Percentiles rank a stretch among this genome's conserved stretches.
phyloP scores from a whole-genome alignment of 2,888 invertebrate genomes.

The Euphydryas editha region DNA sequence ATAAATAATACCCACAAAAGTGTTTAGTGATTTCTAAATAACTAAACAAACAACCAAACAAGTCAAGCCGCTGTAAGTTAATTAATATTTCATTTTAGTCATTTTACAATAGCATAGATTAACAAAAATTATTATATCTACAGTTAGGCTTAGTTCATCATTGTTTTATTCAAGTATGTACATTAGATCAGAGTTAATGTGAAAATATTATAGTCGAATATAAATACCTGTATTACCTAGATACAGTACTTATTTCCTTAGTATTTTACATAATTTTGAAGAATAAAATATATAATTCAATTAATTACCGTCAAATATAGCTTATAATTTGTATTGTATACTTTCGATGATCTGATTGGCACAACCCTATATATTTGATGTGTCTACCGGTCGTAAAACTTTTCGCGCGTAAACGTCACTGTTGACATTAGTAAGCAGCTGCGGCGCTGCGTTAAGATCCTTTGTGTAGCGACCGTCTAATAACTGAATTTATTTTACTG shows the following conservation, averaged over 20 bases:
- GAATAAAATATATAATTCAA: not conserved
- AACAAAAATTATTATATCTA: no score
- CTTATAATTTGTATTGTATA: conserved; percentile 12
- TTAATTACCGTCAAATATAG: not conserved
- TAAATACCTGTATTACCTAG: not conserved
- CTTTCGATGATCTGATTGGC: conserved; percentile 38
- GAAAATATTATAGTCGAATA: not conserved
- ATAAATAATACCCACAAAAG: no score
- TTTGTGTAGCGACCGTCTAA: conserved; percentile 69
- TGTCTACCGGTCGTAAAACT: conserved; percentile 81
- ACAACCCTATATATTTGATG: conserved; percentile 70
- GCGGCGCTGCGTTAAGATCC: conserved; percentile 72
- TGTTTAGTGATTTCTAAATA: no score
- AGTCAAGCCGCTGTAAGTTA: no score
- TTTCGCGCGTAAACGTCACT: conserved; percentile 82
- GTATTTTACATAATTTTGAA: not conserved
- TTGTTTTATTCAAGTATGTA: no score
- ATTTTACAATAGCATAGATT: no score
- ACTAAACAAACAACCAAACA: no score
- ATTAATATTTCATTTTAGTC: no score
- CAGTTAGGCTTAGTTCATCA: no score
- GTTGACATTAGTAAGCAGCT: conserved; percentile 77
- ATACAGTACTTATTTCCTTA: no score
- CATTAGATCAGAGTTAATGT: no score
- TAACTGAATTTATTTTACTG: conserved; percentile 62